phyloP scores from a whole-genome alignment of 2,797 vertebrate species.

The Chloroceryle inda region DNA sequence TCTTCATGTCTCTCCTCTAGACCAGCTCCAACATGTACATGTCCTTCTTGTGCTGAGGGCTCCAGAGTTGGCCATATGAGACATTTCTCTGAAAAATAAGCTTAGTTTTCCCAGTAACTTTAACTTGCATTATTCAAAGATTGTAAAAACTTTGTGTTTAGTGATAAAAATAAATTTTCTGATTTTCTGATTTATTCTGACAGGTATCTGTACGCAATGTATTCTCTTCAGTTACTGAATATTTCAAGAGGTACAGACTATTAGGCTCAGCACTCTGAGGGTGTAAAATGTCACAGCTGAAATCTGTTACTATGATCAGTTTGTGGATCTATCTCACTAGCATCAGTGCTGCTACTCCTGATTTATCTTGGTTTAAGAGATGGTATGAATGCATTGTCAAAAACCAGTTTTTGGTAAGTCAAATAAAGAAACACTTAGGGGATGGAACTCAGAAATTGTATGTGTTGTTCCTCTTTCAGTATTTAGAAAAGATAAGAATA shows the following conservation, averaged over 20 bases:
- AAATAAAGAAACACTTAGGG: background rate
- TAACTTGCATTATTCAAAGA: background rate
- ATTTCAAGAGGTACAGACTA: background rate
- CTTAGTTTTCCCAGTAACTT: background rate
- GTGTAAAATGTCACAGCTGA: background rate
- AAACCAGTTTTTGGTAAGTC: background rate
- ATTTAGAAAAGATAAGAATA: background rate
- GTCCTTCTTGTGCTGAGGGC: no score
- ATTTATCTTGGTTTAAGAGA: background rate
- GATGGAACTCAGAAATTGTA: background rate
- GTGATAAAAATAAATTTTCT: background rate
- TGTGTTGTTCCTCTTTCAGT: background rate
- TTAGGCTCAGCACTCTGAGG: background rate
- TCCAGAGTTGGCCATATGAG: background rate
- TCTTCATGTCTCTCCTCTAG: no score
- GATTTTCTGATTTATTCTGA: background rate
- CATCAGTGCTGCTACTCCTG: background rate
- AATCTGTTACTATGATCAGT: background rate
- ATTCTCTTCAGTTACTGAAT: background rate
- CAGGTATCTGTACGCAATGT: background rate
- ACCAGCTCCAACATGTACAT: no score
- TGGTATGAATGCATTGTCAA: background rate
- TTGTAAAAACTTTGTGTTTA: background rate
- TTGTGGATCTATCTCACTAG: background rate
- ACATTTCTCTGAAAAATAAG: background rate